Base-by-base conservation (phyloP, 2,797 vertebrate species). In the Darevskia nairensis region DNA sequence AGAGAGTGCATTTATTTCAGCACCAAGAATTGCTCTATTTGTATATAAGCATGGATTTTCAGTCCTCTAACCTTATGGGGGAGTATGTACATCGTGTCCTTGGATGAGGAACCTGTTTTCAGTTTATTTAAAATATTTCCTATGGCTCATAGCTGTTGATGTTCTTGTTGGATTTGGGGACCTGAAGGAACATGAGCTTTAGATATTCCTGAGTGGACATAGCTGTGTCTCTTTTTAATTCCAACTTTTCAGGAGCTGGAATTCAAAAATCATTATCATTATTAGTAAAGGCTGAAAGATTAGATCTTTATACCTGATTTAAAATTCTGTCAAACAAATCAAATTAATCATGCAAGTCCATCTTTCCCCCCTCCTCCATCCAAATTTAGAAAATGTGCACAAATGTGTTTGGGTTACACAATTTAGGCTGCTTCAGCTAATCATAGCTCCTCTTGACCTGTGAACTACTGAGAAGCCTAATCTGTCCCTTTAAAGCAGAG, bases 71-170 rank as follows among this genome's bases (percentile, higher is more conserved):
- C 25, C 68, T 39, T 79, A 66, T 80, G 66, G 5, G 50, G 81
- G 46, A 64, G 8, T 61, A 25, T 74, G 80, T 29, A 74, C 75
- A 74, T 61, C 27, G 15, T 84, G 75, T 84, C 69, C 85, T 87
- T 87, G 81, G 66, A 90, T 74, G 75, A 50, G 21, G 55, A 39
- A 64, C 41, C 32, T 80, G 75, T 50, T 79, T 80, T 74, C 68
- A 35, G 75, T 84, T 72, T 78, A 77, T 82, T 87, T 66, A 64
- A 79, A 78, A 68, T 8, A 80, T 84, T 84, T 84, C 85, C 75
- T 72, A 66, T 74, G 76, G 50, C 50, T 72, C 17, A 25, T 39
- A 32, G 50, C 71, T 85, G 69, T 27, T 44, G 75, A 90, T 41
- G 25, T 64, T 78, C 46, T 46, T 21, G 3, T 32, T 86, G 80